Evolutionary conservation across 2,113 vertebrate genomes (phyloP), one percentile per base, ranked within the genome.

Genomic region (Crotalus viridis): DNA sequence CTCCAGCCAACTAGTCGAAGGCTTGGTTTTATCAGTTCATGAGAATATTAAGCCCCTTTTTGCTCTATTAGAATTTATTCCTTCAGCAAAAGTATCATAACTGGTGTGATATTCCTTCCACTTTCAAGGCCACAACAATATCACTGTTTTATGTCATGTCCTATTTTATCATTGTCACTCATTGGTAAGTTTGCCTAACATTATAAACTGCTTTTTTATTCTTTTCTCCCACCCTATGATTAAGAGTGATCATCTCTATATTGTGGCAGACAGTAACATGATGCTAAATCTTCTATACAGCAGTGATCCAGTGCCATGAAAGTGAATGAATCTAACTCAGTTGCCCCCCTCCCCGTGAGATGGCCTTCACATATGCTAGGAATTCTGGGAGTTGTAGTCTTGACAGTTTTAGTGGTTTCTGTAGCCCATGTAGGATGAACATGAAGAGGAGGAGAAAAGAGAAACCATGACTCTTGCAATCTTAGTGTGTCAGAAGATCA

Each of bases 111-210:
- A 93, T 88, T 93, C 74, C 86, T 93, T 43, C 52, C 39, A 9
- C 19, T 94, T 95, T 97, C 46, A 88, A 96, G 94, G 96, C 94
- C 93, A 95, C 91, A 94, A 39, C 61, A 95, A 92, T 33, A 94
- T 94, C 95, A 81, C 54, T 93, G 95, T 93, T 95, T 88, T 92
- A 2, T 95, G 95, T 93, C 94, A 87, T 59, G 89, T 93, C 92
- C 92, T 48, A 51, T 95, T 96, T 89, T 91, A 56, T 89, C 94
- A 95, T 89, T 88, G 88, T 5, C 87, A 89, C 81, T 74, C 92
- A 19, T 19, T 24, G 93, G 93, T 92, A 89, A 94, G 81, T 74
- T 93, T 90, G 12, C 89, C 94, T 89, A 89, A 89, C 94, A 81
- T 81, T 43, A 33, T 87, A 93, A 95, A 87, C 21, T 2, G 89